Percentiles rank a stretch among this genome's conserved stretches.
Evolutionary conservation across 2,113 vertebrate species (phyloP).

Genomic region (Poeciliopsis occidentalis): DNA sequence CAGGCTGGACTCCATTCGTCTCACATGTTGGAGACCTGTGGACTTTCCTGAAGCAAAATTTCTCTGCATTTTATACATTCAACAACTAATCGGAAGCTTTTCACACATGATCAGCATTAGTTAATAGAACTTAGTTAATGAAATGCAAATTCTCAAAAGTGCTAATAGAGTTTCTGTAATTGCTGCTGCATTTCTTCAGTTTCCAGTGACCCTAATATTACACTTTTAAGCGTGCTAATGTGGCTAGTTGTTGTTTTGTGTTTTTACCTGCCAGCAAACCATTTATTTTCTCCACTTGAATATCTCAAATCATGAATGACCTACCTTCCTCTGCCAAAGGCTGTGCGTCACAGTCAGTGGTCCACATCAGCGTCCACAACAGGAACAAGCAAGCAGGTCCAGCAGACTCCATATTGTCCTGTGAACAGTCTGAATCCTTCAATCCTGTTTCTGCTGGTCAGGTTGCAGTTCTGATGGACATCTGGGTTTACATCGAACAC

Average conservation of each 20-base stretch:
- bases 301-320: not conserved
- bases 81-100: no score
- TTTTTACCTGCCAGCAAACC: not conserved
- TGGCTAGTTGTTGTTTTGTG: not conserved
- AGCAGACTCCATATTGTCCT: not conserved
- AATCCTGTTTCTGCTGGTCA: not conserved
- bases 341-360: not conserved
- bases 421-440: not conserved
- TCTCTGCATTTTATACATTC: no score
- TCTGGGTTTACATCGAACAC: conserved; percentile 2
- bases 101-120: no score
- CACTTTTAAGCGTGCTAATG: no score
- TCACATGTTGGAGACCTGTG: no score
- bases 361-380: conserved; percentile 12
- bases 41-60: no score
- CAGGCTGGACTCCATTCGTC: no score
- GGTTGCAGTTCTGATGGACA: not conserved
- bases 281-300: not conserved
- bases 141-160: no score
- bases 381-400: not conserved
- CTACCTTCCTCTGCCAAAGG: conserved; percentile 51
- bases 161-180: no score
- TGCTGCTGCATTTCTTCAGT: no score
- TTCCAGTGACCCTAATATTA: no score
- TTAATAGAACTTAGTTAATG: no score